Base-by-base conservation (phyloP, 2,113 vertebrate species). In the Phainopepla nitens region DNA sequence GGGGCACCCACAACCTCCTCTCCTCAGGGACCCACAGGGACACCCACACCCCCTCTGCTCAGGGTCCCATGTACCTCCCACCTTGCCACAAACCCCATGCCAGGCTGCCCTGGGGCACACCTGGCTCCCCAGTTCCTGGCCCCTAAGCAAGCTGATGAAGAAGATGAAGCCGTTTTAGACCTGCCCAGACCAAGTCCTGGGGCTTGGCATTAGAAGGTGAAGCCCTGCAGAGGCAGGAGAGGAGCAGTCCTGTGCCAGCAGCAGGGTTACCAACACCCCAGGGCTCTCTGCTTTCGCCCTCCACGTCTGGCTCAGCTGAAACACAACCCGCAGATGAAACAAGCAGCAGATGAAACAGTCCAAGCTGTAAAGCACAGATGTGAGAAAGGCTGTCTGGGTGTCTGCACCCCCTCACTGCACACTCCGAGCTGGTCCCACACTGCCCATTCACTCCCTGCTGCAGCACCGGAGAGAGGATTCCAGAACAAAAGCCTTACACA, bases 41-140 rank as follows among this genome's bases (percentile, higher is more conserved):
- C n/a, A 41, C 25, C 24, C 47, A 7, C n/a, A 8, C 3, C 36
- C 13, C 15, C 69, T 56, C 6, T 1, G 11, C 64, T 75, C 50
- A 6, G 41, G 36, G 31, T 49, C 36, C 36, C 39, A 5, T 1
- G 61, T 22, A 14, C 2, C 10, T 33, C 66, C 27, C 5, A 10
- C 8, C 20, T 35, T 2, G 1, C 15, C 62, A 39, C 3, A 2
- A 2, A 33, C 15, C 51, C 28, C 3, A 0, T 20, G 41, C 69
- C 51, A 35, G 3, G 2, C 28, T 60, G 45, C 36, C 53, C 2
- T 0, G 0, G 15, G 54, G 51, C 3, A 28, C 25, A 7, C 23
- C 36, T 62, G 81, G 19, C 44, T 58, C 11, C 54, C 27, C 0
- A 13, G 2, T 15, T 58, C 36, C 73, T 60, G 44, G 36, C 33